A percentile compares a stretch with the other conserved stretches of the same genome.
phyloP scores from a whole-genome alignment of 2,888 invertebrate species.

The Erebia aethiops region DNA sequence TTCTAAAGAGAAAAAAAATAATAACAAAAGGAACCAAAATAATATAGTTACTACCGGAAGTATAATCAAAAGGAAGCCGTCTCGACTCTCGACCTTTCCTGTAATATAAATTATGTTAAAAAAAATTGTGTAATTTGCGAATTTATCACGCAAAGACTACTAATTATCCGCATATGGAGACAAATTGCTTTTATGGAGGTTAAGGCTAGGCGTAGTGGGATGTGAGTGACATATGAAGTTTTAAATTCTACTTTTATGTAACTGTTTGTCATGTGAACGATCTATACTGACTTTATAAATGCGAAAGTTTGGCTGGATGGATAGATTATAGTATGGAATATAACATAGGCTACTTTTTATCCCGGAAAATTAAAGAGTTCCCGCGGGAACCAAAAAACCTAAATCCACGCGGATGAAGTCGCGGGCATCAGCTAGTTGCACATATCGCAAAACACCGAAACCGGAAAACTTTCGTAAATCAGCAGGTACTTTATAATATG shows the following conservation, averaged over 20 bases:
- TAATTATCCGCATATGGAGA: constrained; percentile 8
- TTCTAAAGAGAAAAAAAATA: background rate
- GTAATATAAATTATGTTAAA: background rate
- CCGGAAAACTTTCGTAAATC: too few relatives aligned
- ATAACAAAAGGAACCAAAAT: constrained; percentile 6
- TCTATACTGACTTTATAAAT: too few relatives aligned
- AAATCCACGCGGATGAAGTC: too few relatives aligned
- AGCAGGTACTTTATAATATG: too few relatives aligned
- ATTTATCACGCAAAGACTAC: constrained; percentile 5
- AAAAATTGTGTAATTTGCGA: constrained; percentile 10
- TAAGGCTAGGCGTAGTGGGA: background rate
- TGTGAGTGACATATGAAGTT: background rate
- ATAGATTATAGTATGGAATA: too few relatives aligned
- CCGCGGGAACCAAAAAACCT: too few relatives aligned
- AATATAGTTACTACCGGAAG: constrained; percentile 1
- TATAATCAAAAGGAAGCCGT: background rate
- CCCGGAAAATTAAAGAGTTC: too few relatives aligned
- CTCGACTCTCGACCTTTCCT: constrained; percentile 13
- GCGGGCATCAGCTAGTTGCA: too few relatives aligned
- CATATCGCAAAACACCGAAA: too few relatives aligned
- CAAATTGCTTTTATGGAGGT: constrained; percentile 6
- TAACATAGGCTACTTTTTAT: too few relatives aligned
- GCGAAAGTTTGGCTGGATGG: too few relatives aligned
- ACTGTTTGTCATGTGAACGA: background rate
- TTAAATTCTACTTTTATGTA: background rate